These are phyloP conservation scores for Simalia tracyae DNA, from an alignment of 2,797 vertebrate genomes.

Conservation along the genomic window DNA sequence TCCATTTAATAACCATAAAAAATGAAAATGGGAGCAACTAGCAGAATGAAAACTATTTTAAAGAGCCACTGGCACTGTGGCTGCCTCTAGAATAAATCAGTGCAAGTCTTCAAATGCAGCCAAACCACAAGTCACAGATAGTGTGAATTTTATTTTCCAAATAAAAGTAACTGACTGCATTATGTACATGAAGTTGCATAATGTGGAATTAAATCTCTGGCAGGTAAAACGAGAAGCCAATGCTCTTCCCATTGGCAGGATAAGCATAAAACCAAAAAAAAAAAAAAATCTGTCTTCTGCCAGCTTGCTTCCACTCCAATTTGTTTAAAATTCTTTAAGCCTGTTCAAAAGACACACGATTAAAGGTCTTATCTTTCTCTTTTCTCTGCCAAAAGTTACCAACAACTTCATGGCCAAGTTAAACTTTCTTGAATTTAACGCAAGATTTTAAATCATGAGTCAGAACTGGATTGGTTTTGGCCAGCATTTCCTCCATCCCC, in stretches of 20 bases:
- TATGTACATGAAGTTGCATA: neutral
- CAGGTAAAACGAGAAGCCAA: neutral
- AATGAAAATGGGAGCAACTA: neutral
- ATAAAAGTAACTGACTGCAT: neutral
- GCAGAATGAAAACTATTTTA: constrained; percentile 38
- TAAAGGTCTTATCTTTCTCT: constrained; percentile 23
- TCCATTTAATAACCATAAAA: neutral
- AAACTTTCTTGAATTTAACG: constrained; percentile 11
- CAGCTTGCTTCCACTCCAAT: neutral
- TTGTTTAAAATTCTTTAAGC: neutral
- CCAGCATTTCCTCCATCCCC: neutral
- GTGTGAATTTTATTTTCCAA: neutral
- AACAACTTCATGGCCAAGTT: constrained; percentile 4
- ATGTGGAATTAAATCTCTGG: neutral
- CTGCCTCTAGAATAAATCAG: constrained; percentile 41
- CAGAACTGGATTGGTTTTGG: constrained; percentile 34
- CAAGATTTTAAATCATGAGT: constrained; percentile 43
- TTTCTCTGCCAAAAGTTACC: constrained; percentile 18
- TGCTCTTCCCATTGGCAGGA: neutral
- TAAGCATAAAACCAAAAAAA: neutral
- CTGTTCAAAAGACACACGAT: constrained; percentile 9
- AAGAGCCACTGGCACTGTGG: constrained; percentile 28
- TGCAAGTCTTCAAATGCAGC: constrained; percentile 51
- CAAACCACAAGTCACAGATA: constrained; percentile 15
- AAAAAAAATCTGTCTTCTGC: neutral